These are phyloP conservation scores for Brachionus manjavacas DNA, from an alignment of 1,140 invertebrate genomes.

Conservation along the genomic window DNA sequence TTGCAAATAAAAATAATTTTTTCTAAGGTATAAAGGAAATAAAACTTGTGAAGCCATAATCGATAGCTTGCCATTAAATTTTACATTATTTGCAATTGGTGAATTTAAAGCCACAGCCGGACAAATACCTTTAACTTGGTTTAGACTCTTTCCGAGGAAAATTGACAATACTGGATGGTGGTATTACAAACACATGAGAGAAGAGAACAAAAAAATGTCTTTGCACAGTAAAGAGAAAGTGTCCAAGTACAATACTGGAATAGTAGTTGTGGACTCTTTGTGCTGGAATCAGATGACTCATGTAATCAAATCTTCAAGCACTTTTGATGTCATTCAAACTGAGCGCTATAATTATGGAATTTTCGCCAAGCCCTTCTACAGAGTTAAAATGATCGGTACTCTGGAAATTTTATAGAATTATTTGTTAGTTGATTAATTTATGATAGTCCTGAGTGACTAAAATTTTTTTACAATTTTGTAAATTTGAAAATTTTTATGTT, in stretches of 20 bases:
- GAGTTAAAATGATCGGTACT: slow-evolving; percentile 26
- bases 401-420: neutral
- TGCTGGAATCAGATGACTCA: slow-evolving; percentile 15
- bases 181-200: slow-evolving; percentile 19
- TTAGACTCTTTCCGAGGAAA: slow-evolving; percentile 33
- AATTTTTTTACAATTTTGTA: slow-evolving; percentile 20
- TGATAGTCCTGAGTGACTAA: neutral
- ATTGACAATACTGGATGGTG: slow-evolving; percentile 26
- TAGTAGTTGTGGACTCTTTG: neutral
- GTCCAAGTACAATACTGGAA: neutral
- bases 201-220: slow-evolving; percentile 13
- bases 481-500: neutral
- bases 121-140: neutral
- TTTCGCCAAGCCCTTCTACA: neutral
- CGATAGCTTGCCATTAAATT: neutral
- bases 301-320: neutral
- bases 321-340: neutral
- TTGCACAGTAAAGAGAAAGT: slow-evolving; percentile 9
- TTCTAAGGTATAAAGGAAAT: neutral
- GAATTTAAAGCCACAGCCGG: slow-evolving; percentile 4
- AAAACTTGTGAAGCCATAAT: slow-evolving; percentile 2
- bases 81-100: slow-evolving; percentile 18
- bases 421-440: neutral
- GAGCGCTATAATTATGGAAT: slow-evolving; percentile 21
- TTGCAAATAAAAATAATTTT: neutral